These are phyloP conservation scores for Trichoplusia ni DNA, from an alignment of 1,140 invertebrate species.

Conservation along the genomic window DNA sequence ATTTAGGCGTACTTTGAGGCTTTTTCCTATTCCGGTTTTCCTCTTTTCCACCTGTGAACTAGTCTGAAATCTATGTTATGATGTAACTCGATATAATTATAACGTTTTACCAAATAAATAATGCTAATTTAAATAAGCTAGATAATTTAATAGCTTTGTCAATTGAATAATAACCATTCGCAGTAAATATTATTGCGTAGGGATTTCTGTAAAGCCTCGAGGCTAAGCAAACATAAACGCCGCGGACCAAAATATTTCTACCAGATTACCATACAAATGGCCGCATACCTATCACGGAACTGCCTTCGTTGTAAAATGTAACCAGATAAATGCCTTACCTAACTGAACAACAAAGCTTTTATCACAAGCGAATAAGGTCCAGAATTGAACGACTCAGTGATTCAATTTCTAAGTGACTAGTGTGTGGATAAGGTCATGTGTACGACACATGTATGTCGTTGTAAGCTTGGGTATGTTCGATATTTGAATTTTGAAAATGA, in stretches of 20 bases:
- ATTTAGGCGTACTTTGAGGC: too few species aligned
- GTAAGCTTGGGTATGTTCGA: not conserved
- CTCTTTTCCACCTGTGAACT: too few species aligned
- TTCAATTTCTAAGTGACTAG: not conserved
- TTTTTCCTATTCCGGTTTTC: too few species aligned
- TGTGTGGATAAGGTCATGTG: conserved; percentile 15
- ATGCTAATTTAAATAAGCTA: too few species aligned
- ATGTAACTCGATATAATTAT: too few species aligned
- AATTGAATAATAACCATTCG: too few species aligned
- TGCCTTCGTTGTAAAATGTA: not conserved
- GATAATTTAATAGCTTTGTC: too few species aligned
- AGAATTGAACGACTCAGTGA: not conserved
- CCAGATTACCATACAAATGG: not conserved
- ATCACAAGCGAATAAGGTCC: not conserved
- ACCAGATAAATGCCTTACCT: not conserved
- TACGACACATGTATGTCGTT: conserved; percentile 5
- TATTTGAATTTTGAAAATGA: conserved; percentile 2
- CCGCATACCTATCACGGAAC: conserved; percentile 5
- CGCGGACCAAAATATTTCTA: conserved; percentile 12
- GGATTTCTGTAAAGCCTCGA: not conserved
- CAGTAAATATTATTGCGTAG: too few species aligned
- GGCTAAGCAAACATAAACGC: not conserved
- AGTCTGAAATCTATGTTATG: too few species aligned
- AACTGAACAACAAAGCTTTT: not conserved
- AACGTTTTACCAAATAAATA: too few species aligned